Percentiles rank a stretch among this genome's conserved stretches.
Conservation (phyloP, 2,113 vertebrate genomes). For the Tragelaphus buxtoni region DNA sequence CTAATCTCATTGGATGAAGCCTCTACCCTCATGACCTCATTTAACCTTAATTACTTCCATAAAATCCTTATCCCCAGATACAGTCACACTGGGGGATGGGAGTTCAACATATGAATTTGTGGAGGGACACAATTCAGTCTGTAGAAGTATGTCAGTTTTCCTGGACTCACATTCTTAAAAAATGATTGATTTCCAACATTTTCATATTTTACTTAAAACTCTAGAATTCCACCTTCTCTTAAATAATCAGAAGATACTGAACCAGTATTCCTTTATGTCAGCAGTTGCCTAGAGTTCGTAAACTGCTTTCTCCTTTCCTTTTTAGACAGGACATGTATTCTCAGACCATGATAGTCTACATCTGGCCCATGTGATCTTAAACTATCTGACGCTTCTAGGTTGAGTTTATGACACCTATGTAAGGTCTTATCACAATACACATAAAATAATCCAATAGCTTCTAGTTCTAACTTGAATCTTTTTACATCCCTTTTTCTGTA, state of each 20-base stretch:
- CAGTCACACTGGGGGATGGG: neutral
- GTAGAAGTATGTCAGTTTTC: neutral
- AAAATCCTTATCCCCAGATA: neutral
- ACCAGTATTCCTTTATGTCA: neutral
- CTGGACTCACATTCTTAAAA: neutral
- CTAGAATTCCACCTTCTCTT: neutral
- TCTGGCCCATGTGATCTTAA: neutral
- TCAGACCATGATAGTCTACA: neutral
- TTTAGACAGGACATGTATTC: neutral
- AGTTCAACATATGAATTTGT: neutral
- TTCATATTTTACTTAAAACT: neutral
- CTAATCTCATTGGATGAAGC: neutral
- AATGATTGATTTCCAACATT: neutral
- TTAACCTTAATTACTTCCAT: neutral
- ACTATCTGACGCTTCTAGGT: neutral
- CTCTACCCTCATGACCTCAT: neutral
- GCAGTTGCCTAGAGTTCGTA: neutral
- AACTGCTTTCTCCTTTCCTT: neutral
- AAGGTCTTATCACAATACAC: neutral
- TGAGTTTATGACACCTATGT: neutral
- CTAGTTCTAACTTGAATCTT: neutral
- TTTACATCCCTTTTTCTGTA: neutral
- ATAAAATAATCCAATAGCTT: neutral
- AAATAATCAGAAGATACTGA: neutral
- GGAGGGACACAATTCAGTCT: neutral